These are phyloP conservation scores for Coryphaenoides rupestris DNA, from an alignment of 2,113 vertebrate genomes.

Conservation along the genomic window DNA sequence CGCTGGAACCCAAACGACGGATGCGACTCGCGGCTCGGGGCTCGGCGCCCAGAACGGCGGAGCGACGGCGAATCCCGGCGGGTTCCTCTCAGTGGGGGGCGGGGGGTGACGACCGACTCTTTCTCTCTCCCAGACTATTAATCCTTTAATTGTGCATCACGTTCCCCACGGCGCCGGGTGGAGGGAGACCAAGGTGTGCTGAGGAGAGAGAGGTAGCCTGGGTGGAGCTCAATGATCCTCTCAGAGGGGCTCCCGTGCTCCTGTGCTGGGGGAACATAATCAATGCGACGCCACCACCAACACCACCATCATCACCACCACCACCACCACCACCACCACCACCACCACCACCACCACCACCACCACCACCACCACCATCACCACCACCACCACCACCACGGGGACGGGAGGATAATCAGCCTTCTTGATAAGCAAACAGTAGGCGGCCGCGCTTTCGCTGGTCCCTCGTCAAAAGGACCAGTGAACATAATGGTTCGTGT, in stretches of 20 bases:
- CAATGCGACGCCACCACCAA: slow-evolving; percentile 63
- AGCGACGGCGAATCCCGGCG: slow-evolving; percentile 47
- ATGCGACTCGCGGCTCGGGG: slow-evolving; percentile 45
- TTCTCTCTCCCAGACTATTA: slow-evolving; percentile 48
- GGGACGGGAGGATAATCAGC: slow-evolving; percentile 63
- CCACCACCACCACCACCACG: no score
- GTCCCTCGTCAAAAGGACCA: slow-evolving; percentile 15
- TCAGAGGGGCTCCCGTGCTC: slow-evolving; percentile 59
- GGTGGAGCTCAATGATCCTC: slow-evolving; percentile 69
- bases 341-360: no score
- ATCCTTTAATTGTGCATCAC: slow-evolving; percentile 71
- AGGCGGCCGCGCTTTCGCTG: slow-evolving; percentile 29
- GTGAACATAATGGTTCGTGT: no score
- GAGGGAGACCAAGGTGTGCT: slow-evolving; percentile 67
- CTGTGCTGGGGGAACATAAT: slow-evolving; percentile 60
- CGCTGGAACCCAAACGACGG: slow-evolving; percentile 53
- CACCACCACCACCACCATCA: no score
- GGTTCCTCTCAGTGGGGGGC: slow-evolving; percentile 43
- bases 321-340: no score
- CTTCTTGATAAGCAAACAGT: slow-evolving; percentile 48
- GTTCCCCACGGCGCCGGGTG: slow-evolving; percentile 55
- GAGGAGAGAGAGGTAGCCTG: slow-evolving; percentile 63
- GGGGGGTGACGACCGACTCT: slow-evolving; percentile 49
- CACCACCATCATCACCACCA: no score
- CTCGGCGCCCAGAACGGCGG: slow-evolving; percentile 54